Percentiles rank a stretch among this genome's conserved stretches.
phyloP scores from a whole-genome alignment of 2,797 vertebrate genomes.

The Eupleurogrammus muticus region DNA sequence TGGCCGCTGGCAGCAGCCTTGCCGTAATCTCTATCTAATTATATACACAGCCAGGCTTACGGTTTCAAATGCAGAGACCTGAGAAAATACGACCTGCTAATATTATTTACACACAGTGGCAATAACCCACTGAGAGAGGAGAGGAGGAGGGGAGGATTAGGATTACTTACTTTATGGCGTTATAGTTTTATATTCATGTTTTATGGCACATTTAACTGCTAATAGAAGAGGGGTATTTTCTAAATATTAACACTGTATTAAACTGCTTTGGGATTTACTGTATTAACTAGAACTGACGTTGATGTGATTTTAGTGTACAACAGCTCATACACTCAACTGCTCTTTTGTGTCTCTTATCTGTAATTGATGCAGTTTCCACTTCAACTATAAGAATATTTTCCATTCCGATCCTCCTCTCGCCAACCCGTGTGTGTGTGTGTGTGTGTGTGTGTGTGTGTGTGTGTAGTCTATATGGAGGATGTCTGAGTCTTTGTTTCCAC shows the following conservation, averaged over 20 bases:
- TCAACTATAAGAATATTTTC: conserved; percentile 30
- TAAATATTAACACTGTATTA: not conserved
- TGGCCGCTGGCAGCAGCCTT: conserved; percentile 69
- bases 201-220: not conserved
- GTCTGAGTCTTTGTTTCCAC: conserved; percentile 68
- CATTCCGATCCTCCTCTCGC: conserved; percentile 25
- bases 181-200: not conserved
- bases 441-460: conserved; percentile 22
- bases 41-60: conserved; percentile 82
- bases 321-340: not conserved
- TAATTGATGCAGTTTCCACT: not conserved
- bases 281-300: not conserved
- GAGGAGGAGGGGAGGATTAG: not conserved
- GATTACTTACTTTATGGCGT: not conserved
- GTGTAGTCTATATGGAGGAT: conserved; percentile 55
- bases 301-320: no score
- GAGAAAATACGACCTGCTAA: conserved; percentile 83
- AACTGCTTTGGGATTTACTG: not conserved
- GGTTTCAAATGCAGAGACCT: conserved; percentile 79
- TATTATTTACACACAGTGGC: conserved; percentile 81
- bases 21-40: conserved; percentile 82
- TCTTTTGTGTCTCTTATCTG: not conserved
- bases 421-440: conserved; percentile 17
- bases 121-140: conserved; percentile 67
- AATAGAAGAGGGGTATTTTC: not conserved